Conservation (phyloP, 2,113 vertebrate genomes). For the Thalassarche chlororhynchos region DNA sequence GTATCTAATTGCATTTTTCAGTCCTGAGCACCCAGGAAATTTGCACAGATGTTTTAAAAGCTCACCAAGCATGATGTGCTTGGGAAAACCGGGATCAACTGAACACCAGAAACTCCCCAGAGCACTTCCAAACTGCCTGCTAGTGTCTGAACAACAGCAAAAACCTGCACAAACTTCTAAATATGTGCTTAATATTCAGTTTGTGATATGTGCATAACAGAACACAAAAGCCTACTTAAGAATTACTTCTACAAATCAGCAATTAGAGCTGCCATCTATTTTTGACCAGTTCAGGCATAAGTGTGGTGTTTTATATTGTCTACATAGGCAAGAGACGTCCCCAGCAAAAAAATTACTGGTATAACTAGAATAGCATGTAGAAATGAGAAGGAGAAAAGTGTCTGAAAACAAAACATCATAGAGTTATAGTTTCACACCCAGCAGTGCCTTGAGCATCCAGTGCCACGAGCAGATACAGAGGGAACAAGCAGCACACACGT, state of each 20-base stretch:
- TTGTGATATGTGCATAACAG: not conserved
- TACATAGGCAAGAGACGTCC: not conserved
- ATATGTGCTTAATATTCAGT: not conserved
- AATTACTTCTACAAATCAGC: not conserved
- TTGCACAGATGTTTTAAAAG: slow-evolving; percentile 16
- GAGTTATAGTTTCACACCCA: not conserved
- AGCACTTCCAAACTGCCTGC: not conserved
- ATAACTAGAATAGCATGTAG: not conserved
- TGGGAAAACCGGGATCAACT: not conserved
- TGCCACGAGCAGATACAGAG: not conserved
- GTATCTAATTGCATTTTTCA: not conserved
- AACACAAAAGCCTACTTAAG: not conserved
- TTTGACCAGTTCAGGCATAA: not conserved
- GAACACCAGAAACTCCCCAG: slow-evolving; percentile 10
- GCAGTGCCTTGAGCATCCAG: not conserved
- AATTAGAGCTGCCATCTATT: not conserved
- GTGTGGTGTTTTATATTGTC: not conserved
- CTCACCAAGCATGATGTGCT: not conserved
- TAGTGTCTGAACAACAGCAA: not conserved
- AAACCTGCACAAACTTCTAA: not conserved
- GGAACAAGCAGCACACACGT: not conserved
- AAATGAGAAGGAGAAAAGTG: not conserved
- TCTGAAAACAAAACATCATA: not conserved
- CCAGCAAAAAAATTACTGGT: not conserved
- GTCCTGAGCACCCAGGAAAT: slow-evolving; percentile 18